These are phyloP conservation scores for Picathartes gymnocephalus DNA, from an alignment of 2,113 vertebrate species.

Conservation along the genomic window DNA sequence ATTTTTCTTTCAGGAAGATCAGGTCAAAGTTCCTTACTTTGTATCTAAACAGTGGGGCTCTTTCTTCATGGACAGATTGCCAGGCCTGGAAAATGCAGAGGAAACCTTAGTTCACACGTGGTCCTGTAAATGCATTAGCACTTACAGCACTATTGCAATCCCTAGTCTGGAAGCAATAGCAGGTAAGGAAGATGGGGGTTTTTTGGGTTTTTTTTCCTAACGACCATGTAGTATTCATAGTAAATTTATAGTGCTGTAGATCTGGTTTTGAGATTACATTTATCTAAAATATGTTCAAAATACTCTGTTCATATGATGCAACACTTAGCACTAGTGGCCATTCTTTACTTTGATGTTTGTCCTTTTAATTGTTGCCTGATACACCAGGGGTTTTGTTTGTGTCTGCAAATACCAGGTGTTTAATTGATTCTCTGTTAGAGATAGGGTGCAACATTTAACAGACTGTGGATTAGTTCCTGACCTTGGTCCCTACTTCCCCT, in stretches of 20 bases:
- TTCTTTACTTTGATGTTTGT: not conserved
- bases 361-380: not conserved
- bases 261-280: not conserved
- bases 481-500: not conserved
- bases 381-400: not conserved
- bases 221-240: not conserved
- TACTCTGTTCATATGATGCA: not conserved
- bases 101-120: constrained; percentile 79
- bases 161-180: constrained; percentile 91
- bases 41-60: constrained; percentile 91
- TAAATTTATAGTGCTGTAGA: not conserved
- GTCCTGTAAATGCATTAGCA: constrained; percentile 87
- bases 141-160: constrained; percentile 91
- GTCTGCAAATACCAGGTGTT: not conserved
- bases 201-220: not conserved
- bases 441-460: not conserved
- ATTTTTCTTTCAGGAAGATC: constrained; percentile 73
- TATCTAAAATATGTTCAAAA: not conserved
- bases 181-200: constrained; percentile 71
- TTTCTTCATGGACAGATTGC: constrained; percentile 83
- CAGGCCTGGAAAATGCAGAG: constrained; percentile 70
- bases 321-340: not conserved
- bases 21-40: constrained; percentile 78
- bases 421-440: not conserved
- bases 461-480: not conserved